Conservation (phyloP, 2,113 vertebrate species). For the Anhinga anhinga region DNA sequence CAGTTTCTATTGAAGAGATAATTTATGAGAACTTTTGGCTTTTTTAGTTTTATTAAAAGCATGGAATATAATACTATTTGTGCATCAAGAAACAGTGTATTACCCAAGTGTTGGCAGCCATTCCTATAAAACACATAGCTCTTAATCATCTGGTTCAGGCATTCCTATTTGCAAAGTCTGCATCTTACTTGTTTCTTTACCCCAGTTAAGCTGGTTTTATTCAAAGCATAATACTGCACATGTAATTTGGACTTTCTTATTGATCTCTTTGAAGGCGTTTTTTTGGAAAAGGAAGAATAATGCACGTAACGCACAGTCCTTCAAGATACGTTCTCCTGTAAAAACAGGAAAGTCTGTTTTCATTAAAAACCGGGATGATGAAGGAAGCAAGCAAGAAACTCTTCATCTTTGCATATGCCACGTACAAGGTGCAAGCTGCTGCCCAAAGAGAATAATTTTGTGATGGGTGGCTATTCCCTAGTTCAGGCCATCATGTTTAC, state of each 20-base stretch:
- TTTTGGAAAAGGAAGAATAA: background rate
- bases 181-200: background rate
- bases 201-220: conserved; percentile 46
- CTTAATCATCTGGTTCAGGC: conserved; percentile 29
- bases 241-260: conserved; percentile 43
- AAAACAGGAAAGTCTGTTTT: background rate
- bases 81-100: conserved; percentile 22
- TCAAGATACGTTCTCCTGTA: background rate
- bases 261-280: background rate
- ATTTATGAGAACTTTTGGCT: conserved; percentile 36
- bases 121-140: conserved; percentile 18
- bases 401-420: background rate
- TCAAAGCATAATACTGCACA: conserved; percentile 26
- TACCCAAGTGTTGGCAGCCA: conserved; percentile 45
- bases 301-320: background rate
- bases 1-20: conserved; percentile 14
- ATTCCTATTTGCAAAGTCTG: conserved; percentile 18
- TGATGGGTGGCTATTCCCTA: background rate
- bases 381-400: background rate
- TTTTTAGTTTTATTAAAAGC: conserved; percentile 24
- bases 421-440: background rate
- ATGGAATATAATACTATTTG: conserved; percentile 17
- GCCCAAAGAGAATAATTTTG: background rate
- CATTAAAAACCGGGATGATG: background rate
- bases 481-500: background rate